Conservation (phyloP, 2,113 vertebrate genomes). For the Nyctereutes procyonoides region DNA sequence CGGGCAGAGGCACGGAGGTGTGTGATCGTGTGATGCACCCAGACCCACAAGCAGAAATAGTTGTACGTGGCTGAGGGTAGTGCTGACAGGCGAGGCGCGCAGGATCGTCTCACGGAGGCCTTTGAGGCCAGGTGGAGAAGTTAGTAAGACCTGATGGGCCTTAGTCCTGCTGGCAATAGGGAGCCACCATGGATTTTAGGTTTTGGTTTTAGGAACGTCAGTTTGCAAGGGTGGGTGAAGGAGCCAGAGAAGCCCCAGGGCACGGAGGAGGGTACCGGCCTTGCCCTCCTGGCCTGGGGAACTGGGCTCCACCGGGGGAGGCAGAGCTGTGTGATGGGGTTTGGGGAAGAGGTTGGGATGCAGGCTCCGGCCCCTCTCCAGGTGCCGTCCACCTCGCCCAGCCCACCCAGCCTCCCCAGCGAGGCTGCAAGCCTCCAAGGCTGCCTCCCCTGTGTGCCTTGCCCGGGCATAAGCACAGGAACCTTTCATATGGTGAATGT, state of each 20-base stretch:
- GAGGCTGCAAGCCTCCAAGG: neutral
- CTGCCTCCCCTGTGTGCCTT: accelerated
- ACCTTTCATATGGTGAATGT: neutral
- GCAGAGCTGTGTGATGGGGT: neutral
- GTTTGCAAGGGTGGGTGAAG: neutral
- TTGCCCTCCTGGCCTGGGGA: neutral
- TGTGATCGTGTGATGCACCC: neutral
- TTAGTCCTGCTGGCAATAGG: neutral
- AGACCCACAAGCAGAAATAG: neutral
- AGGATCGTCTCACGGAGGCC: neutral
- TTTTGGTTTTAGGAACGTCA: neutral
- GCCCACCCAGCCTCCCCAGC: neutral
- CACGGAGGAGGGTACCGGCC: neutral
- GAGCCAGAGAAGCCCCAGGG: neutral
- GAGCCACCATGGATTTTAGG: neutral
- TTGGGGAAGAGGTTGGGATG: neutral
- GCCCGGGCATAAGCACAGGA: neutral
- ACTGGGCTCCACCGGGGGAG: neutral
- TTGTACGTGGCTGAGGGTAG: neutral
- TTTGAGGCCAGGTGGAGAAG: neutral
- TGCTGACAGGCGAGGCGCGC: neutral
- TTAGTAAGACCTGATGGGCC: neutral
- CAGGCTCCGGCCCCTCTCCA: neutral
- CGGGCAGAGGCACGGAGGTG: neutral
- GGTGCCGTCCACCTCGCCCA: neutral